Evolutionary conservation across 2,113 vertebrate genomes (phyloP).

Genomic region (Microtus pennsylvanicus): DNA sequence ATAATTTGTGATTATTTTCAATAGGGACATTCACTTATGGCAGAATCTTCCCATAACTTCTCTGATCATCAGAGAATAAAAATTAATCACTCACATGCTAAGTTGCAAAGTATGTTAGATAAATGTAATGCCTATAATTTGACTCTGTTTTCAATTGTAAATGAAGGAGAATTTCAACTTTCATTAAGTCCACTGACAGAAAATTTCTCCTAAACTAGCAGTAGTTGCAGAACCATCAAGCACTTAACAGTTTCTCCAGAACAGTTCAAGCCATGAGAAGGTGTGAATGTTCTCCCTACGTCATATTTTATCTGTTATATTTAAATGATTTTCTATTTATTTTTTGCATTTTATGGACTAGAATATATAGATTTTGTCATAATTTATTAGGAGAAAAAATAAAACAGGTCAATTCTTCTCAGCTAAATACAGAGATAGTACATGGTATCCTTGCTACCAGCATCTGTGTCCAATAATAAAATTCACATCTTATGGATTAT

Average conservation of each 20-base stretch:
- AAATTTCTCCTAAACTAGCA: neutral
- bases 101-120: neutral
- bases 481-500: neutral
- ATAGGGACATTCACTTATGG: neutral
- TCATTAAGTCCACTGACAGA: neutral
- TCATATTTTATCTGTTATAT: neutral
- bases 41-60: neutral
- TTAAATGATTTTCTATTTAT: neutral
- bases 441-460: neutral
- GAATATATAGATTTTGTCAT: neutral
- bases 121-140: slow-evolving; percentile 6
- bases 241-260: neutral
- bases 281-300: neutral
- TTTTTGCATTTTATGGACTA: neutral
- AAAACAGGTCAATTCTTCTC: neutral
- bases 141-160: neutral
- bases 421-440: neutral
- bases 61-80: neutral
- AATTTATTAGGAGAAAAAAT: neutral
- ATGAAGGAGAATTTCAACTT: neutral
- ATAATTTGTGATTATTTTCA: neutral
- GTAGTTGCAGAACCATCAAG: accelerated
- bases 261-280: neutral
- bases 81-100: neutral
- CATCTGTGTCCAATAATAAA: neutral